phyloP scores from a whole-genome alignment of 2,888 invertebrate species.

The Caenorhabditis sp. region DNA sequence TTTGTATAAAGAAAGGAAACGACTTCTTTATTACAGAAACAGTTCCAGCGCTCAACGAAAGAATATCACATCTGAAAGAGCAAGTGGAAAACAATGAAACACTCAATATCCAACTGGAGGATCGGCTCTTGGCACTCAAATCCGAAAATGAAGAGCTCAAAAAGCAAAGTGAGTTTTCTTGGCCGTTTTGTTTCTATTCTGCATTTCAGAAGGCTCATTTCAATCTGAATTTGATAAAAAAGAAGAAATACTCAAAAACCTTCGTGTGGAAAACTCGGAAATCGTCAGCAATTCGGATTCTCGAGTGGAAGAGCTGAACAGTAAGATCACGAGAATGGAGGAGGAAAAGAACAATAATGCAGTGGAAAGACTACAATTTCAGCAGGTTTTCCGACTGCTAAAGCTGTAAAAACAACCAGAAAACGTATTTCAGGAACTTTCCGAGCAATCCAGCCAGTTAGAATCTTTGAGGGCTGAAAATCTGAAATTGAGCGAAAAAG shows the following conservation, averaged over 20 bases:
- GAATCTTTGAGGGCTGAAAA: background rate
- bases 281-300: conserved; percentile 14
- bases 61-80: conserved; percentile 11
- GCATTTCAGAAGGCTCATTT: background rate
- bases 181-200: background rate
- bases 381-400: background rate
- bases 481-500: background rate
- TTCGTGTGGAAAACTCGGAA: conserved; percentile 19
- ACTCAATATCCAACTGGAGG: conserved; percentile 32
- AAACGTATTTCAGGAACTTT: background rate
- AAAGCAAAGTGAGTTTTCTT: background rate
- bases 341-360: background rate
- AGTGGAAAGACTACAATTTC: too few relatives aligned
- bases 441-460: background rate
- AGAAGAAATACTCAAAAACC: conserved; percentile 9
- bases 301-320: too few relatives aligned
- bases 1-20: too few relatives aligned
- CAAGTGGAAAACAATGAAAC: conserved; percentile 26
- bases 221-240: background rate
- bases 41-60: conserved; percentile 21
- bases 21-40: conserved; percentile 33
- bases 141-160: conserved; percentile 14
- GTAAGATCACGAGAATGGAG: background rate
- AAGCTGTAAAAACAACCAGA: too few relatives aligned
- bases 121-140: conserved; percentile 22